Base-by-base conservation (phyloP, 1,140 invertebrate species). In the Monomorium pharaonis region DNA sequence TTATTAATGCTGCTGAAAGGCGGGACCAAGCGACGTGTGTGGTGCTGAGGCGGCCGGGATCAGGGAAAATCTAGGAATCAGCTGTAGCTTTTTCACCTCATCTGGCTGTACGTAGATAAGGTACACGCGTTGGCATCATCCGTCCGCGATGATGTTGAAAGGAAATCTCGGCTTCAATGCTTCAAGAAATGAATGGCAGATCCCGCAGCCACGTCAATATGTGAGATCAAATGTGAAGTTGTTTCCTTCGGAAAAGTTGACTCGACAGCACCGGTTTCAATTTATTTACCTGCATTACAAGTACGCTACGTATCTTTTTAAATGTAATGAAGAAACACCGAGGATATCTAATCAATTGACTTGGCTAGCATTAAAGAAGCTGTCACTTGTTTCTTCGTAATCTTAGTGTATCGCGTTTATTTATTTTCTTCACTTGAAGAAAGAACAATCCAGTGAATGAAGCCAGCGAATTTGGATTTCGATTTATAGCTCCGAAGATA, bases 1-100 rank as follows among this genome's bases (percentile, higher is more conserved):
- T 60, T 16, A 9, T 44, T 62, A 58, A 84, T 33, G n/a, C 47
- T 33, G 24, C 7, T 21, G 3, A 12, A 33, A 47, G 42, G 37
- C 24, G 69, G 69, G 69, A 84, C 70, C 69, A 75, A 75, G 27
- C 51, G 9, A 69, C 44, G 33, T 72, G 30, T 42, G 47, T 27
- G 37, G 37, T 42, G 67, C 18, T 75, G 80, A 37, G 3, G 42
- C 76, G 56, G 10, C 24, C 62, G 69, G 69, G 80, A 84, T 54
- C 80, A 84, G 76, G 69, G 16, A 24, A 14, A 58, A 58, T 21
- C 14, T 58, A 75, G 47, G 69, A 27, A 47, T 63, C 42, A 77
- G 37, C 21, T 30, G 10, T 65, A 65, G 63, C 16, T 51, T 54
- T 67, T 76, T n/a, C n/a, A 37, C 3, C 37, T 37, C 12, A n/a